Percentiles rank a stretch among this genome's conserved stretches.
These are phyloP conservation scores for Lampris incognitus DNA, from an alignment of 2,113 vertebrate genomes.

Conservation along the genomic window DNA sequence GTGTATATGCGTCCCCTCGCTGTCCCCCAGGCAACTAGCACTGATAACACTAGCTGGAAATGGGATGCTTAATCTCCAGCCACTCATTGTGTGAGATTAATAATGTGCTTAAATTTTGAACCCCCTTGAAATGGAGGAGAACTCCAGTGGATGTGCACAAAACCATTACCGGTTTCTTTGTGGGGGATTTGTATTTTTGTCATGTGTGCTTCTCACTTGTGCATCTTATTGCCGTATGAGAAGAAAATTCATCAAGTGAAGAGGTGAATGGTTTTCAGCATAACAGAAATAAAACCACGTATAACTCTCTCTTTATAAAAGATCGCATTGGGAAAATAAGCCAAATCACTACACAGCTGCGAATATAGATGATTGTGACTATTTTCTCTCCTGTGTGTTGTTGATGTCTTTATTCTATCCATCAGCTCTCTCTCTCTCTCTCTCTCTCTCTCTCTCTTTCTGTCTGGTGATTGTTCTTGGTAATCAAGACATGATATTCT, in stretches of 20 bases:
- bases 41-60: slow-evolving; percentile 69
- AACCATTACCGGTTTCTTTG: slow-evolving; percentile 31
- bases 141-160: slow-evolving; percentile 3
- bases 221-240: slow-evolving; percentile 32
- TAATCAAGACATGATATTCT: slow-evolving; percentile 25
- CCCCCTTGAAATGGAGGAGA: slow-evolving; percentile 54
- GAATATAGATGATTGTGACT: slow-evolving; percentile 43
- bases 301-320: slow-evolving; percentile 18
- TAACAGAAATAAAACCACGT: slow-evolving; percentile 28
- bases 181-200: slow-evolving; percentile 9
- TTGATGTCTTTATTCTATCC: neutral
- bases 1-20: slow-evolving; percentile 54
- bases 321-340: slow-evolving; percentile 46
- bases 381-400: neutral
- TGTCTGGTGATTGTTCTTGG: slow-evolving; percentile 42
- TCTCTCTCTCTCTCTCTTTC: slow-evolving; percentile 4
- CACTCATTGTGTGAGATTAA: slow-evolving; percentile 47
- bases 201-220: too few species aligned
- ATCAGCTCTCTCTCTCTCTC: neutral
- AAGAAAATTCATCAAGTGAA: slow-evolving; percentile 7
- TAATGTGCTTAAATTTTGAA: slow-evolving; percentile 47
- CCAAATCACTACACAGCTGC: slow-evolving; percentile 56
- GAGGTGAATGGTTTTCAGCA: slow-evolving; percentile 41
- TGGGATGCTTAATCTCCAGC: slow-evolving; percentile 55
- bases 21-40: slow-evolving; percentile 44